Percentiles rank a stretch among this genome's conserved stretches.
These are phyloP conservation scores for Rhopalosiphum nymphaeae DNA, from an alignment of 2,888 invertebrate genomes.

Conservation along the genomic window DNA sequence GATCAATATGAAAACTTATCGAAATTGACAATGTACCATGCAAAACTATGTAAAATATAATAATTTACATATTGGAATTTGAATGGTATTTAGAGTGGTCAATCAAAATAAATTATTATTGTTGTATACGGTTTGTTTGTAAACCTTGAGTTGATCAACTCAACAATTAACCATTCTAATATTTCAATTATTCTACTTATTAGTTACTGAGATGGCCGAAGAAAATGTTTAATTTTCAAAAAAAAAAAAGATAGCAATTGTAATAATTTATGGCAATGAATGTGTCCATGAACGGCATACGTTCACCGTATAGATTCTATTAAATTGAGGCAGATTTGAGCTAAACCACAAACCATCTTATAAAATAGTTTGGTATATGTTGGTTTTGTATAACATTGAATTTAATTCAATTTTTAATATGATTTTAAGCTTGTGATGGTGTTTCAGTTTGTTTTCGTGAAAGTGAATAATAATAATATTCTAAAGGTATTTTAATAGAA, in stretches of 20 bases:
- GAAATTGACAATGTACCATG: neutral
- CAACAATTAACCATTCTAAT: neutral
- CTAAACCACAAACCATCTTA: slow-evolving; percentile 23
- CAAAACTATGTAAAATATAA: neutral
- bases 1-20: neutral
- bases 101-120: neutral
- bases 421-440: neutral
- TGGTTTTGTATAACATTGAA: slow-evolving; percentile 9
- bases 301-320: neutral
- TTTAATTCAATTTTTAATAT: neutral
- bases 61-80: neutral
- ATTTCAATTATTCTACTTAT: neutral
- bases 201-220: neutral
- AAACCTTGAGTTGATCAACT: slow-evolving; percentile 23
- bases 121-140: neutral
- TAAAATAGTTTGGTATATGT: neutral
- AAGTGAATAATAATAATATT: neutral
- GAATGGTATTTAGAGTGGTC: neutral
- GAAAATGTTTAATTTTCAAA: slow-evolving; percentile 22
- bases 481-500: neutral
- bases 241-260: neutral
- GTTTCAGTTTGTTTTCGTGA: neutral
- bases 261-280: slow-evolving; percentile 25
- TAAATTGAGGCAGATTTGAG: neutral
- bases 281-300: slow-evolving; percentile 1